These are phyloP conservation scores for Phainopepla nitens DNA, from an alignment of 2,113 vertebrate species.

Conservation along the genomic window DNA sequence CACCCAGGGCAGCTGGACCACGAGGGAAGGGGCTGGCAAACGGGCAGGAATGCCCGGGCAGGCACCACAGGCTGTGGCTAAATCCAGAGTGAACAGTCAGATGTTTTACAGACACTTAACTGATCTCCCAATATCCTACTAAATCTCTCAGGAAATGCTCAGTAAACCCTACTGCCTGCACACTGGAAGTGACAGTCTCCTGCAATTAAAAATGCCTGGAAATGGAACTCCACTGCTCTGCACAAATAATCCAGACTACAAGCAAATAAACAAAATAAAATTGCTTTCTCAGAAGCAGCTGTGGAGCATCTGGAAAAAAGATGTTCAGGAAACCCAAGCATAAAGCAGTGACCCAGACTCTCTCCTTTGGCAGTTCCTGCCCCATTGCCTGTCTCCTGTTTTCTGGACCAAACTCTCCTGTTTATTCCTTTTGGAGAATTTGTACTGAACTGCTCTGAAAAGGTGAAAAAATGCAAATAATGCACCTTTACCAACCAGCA, in stretches of 20 bases:
- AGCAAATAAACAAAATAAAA: not conserved
- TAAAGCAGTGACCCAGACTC: not conserved
- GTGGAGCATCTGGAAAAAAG: not conserved
- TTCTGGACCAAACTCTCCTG: not conserved
- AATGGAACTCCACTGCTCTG: not conserved
- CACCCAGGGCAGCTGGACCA: not conserved
- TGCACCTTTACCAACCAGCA: not conserved
- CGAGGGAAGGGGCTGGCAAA: not conserved
- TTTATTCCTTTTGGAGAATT: not conserved
- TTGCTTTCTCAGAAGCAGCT: not conserved
- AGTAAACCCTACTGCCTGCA: not conserved
- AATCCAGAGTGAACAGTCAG: not conserved
- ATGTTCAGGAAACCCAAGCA: not conserved
- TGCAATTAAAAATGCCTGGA: slow-evolving; percentile 27
- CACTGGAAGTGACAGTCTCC: not conserved
- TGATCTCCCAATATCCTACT: slow-evolving; percentile 8
- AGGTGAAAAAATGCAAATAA: not conserved
- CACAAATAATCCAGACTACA: not conserved
- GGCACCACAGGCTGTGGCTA: not conserved
- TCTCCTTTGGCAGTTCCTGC: not conserved
- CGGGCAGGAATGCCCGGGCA: not conserved
- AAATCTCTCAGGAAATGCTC: slow-evolving; percentile 27
- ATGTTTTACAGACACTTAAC: not conserved
- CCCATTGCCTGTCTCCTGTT: not conserved
- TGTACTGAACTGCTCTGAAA: not conserved